These are phyloP conservation scores for Tachypleus tridentatus DNA, from an alignment of 1,140 invertebrate species.

Conservation along the genomic window DNA sequence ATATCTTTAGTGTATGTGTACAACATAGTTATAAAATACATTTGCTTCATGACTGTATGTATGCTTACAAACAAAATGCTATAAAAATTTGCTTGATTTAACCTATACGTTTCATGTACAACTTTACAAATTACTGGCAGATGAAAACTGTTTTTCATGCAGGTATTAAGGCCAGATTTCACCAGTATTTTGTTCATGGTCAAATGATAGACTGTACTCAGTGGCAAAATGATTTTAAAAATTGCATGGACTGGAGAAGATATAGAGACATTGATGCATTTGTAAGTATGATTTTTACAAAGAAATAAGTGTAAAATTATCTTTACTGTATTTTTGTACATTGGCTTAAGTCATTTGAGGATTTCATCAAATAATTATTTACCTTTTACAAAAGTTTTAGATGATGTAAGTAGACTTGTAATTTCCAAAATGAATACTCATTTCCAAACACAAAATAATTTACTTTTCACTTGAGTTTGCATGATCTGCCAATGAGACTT, in stretches of 20 bases:
- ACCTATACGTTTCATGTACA: background rate
- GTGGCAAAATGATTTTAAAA: constrained; percentile 61
- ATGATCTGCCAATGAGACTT: too few relatives aligned
- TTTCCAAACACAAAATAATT: too few relatives aligned
- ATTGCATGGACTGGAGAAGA: constrained; percentile 54
- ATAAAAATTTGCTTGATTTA: background rate
- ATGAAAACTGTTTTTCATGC: constrained; percentile 2
- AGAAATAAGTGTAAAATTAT: background rate
- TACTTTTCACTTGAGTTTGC: too few relatives aligned
- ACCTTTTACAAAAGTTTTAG: too few relatives aligned
- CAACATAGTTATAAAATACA: too few relatives aligned
- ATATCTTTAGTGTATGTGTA: too few relatives aligned
- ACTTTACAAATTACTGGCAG: background rate
- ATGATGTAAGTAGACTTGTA: too few relatives aligned
- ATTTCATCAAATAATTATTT: too few relatives aligned
- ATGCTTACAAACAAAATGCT: constrained; percentile 1
- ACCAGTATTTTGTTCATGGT: constrained; percentile 74
- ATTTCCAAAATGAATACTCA: too few relatives aligned
- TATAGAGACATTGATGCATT: constrained; percentile 48
- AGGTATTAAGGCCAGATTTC: constrained; percentile 52
- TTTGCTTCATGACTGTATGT: background rate
- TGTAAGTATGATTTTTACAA: constrained; percentile 38
- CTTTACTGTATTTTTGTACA: constrained; percentile 8
- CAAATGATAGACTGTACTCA: constrained; percentile 53
- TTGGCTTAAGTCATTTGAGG: too few relatives aligned